Base-by-base conservation (phyloP, 2,888 invertebrate genomes). In the Pseudoips prasinana region DNA sequence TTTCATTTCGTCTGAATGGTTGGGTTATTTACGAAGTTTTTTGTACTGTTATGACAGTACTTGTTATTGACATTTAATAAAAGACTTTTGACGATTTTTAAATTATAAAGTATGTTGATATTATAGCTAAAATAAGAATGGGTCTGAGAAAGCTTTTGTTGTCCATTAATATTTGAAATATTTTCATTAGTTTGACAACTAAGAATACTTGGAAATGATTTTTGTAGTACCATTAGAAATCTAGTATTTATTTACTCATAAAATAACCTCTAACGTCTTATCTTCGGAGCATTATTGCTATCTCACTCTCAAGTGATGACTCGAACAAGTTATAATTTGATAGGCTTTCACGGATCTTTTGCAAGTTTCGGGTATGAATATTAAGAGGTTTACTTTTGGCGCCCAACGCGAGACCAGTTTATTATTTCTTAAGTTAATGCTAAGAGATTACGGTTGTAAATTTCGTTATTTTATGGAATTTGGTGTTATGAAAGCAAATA, bases 311-410 rank as follows among this genome's bases (percentile, higher is more conserved):
- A 42, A 58, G 55, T 58, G 61, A 71, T 65, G 67, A 76, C 34
- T 44, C 4, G 66, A 51, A 43, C 62, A 76, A 73, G 60, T 78
- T 75, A 71, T 82, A 75, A 79, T 79, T 77, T 75, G 77, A 77
- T 75, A 77, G 74, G 72, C 52, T 62, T 55, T 47, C 57, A 53
- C 61, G 60, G 65, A 71, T 73, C 67, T 71, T 67, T 64, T 52
- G 43, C 46, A 77, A 76, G 63, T 80, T 79, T 70, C 64, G 60
- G 62, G 62, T 67, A 78, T 81, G 77, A 81, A 80, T 83, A 82
- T 80, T 78, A 74, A 72, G 70, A 53, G 55, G 49, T 52, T 59
- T 65, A 61, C 64, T 63, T 73, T 65, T 73, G 77, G 73, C 79
- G 73, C 74, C 74, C 75, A 68, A 51, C 71, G 51, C 57, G 72